Evolutionary conservation across 2,113 vertebrate species (phyloP).

Genomic region (Calyptomena viridis): DNA sequence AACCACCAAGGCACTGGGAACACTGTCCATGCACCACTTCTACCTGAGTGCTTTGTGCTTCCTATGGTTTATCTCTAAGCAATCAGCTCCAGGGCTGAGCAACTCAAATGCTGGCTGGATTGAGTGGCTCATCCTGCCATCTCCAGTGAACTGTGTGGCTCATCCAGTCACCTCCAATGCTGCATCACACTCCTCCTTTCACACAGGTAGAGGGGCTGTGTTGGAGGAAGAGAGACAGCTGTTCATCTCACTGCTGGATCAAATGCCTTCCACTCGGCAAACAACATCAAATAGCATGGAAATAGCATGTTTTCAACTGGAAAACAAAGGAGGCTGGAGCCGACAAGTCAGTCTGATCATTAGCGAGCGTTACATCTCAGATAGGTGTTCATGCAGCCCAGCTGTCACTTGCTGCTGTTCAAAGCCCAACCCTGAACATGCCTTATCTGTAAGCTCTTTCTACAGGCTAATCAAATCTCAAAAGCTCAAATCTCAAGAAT

Average conservation of each 20-base stretch:
- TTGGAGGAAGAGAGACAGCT: background rate
- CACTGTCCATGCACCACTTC: background rate
- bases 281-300: background rate
- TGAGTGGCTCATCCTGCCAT: background rate
- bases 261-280: background rate
- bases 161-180: background rate
- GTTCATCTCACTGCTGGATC: background rate
- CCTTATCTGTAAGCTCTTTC: background rate
- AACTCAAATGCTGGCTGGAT: background rate
- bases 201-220: background rate
- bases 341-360: background rate
- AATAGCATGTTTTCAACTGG: background rate
- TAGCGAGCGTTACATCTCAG: fast-evolving
- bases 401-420: background rate
- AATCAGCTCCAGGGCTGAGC: background rate
- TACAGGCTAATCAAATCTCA: background rate
- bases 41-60: background rate
- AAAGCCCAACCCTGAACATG: background rate
- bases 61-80: background rate
- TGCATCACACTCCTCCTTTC: background rate
- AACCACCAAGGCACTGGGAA: background rate
- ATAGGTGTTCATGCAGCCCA: background rate
- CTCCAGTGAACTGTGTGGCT: background rate
- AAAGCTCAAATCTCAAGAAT: background rate
- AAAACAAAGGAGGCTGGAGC: conserved; percentile 1